phyloP scores from a whole-genome alignment of 1,140 invertebrate species.

The Drosophila ercepeae region DNA sequence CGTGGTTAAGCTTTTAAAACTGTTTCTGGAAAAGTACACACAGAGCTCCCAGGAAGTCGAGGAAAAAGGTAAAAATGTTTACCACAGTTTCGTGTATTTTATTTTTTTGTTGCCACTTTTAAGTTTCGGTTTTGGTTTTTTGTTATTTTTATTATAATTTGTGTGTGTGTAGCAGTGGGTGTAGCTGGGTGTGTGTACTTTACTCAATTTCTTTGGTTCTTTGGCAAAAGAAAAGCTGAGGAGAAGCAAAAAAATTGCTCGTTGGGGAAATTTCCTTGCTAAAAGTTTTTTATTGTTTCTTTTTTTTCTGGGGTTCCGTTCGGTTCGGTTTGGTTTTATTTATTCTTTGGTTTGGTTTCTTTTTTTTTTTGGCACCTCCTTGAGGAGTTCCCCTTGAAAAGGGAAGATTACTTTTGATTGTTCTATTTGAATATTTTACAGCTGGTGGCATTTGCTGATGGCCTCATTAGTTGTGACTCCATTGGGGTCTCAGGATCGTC shows the following conservation, averaged over 20 bases:
- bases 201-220: conserved; percentile 57
- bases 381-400: conserved; percentile 22
- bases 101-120: conserved; percentile 39
- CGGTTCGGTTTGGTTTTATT: conserved; percentile 9
- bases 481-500: conserved; percentile 9
- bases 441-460: conserved; percentile 35
- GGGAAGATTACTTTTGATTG: conserved; percentile 58
- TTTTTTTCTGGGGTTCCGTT: neutral
- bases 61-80: conserved; percentile 27
- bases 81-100: conserved; percentile 15
- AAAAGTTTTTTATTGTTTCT: conserved; percentile 63
- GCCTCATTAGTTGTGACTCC: conserved; percentile 58
- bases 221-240: conserved; percentile 8
- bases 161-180: conserved; percentile 7
- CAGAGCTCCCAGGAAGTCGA: conserved; percentile 1
- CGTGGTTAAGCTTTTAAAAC: conserved; percentile 80
- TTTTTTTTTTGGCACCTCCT: conserved; percentile 44
- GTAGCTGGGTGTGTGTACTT: conserved; percentile 34
- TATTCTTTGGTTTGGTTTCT: conserved; percentile 23
- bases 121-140: conserved; percentile 49
- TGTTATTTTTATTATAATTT: conserved; percentile 28
- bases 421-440: conserved; percentile 46
- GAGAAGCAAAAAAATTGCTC: conserved; percentile 55
- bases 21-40: conserved; percentile 71
- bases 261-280: conserved; percentile 76